Evolutionary conservation across 1,140 invertebrate species (phyloP).

Genomic region (Hyposmocoma kahamanoa): DNA sequence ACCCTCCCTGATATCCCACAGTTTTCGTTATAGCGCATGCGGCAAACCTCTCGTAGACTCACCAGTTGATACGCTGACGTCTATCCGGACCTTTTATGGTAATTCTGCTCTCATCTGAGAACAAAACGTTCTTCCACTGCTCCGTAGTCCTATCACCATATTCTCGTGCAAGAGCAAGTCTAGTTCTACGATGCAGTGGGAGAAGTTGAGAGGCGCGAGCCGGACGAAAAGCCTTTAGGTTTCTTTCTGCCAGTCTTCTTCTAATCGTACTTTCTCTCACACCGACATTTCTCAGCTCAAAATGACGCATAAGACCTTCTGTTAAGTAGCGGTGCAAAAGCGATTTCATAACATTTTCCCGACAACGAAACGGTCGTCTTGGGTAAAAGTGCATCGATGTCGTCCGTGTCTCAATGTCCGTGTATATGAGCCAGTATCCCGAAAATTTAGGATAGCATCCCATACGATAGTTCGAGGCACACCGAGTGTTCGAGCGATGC

Average conservation of each 20-base stretch:
- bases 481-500: constrained; percentile 12
- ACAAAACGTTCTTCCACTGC: background rate
- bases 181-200: background rate
- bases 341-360: constrained; percentile 11
- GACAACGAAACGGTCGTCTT: constrained; percentile 12
- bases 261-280: background rate
- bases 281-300: background rate
- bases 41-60: constrained; percentile 10
- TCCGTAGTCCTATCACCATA: background rate
- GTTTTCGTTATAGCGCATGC: constrained; percentile 11
- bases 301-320: background rate
- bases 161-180: background rate
- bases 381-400: constrained; percentile 7
- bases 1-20: constrained; percentile 14
- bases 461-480: constrained; percentile 14
- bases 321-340: background rate
- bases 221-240: background rate
- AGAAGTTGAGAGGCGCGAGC: background rate
- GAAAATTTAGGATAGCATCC: constrained; percentile 12
- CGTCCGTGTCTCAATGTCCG: constrained; percentile 10
- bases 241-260: background rate
- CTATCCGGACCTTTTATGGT: constrained; percentile 12
- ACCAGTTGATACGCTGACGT: constrained; percentile 8
- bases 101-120: constrained; percentile 15
- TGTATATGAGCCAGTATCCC: constrained; percentile 11